Conservation (phyloP, 2,888 invertebrate species). For the Melanchra persicariae region DNA sequence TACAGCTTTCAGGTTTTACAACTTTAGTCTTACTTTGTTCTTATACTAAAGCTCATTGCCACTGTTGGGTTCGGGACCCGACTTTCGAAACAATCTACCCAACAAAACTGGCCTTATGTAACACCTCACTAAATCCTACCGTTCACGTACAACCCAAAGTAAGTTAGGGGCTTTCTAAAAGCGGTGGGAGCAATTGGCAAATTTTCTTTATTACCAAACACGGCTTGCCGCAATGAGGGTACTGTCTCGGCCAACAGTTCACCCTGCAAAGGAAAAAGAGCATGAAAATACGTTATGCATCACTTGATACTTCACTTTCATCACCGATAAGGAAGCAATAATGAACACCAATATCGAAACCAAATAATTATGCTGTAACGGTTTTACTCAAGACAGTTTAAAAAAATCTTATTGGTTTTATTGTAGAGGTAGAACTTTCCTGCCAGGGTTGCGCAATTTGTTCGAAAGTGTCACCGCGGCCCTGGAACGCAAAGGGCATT, state of each 20-base stretch:
- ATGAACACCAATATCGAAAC: slow-evolving; percentile 46
- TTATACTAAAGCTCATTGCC: neutral
- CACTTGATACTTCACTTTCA: slow-evolving; percentile 40
- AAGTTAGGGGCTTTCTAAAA: slow-evolving; percentile 15
- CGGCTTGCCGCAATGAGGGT: slow-evolving; percentile 17
- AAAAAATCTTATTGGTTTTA: neutral
- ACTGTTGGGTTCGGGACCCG: neutral
- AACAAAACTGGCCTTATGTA: neutral
- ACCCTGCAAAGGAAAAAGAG: slow-evolving; percentile 54
- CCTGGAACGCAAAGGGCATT: no score
- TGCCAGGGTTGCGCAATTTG: no score
- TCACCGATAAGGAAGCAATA: slow-evolving; percentile 52
- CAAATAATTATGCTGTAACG: slow-evolving; percentile 24
- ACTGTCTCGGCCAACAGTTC: slow-evolving; percentile 26
- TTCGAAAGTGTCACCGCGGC: no score
- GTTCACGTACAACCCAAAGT: slow-evolving; percentile 22
- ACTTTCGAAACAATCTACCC: slow-evolving; percentile 16
- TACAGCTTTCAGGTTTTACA: neutral
- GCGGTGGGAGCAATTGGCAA: slow-evolving; percentile 5
- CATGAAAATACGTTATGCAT: slow-evolving; percentile 57
- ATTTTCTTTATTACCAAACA: slow-evolving; percentile 39
- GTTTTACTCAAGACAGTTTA: slow-evolving; percentile 8
- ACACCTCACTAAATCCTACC: slow-evolving; percentile 1
- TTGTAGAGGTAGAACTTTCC: no score
- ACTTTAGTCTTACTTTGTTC: slow-evolving; percentile 16